These are phyloP conservation scores for Callosobruchus maculatus DNA, from an alignment of 2,888 invertebrate species.

Conservation along the genomic window DNA sequence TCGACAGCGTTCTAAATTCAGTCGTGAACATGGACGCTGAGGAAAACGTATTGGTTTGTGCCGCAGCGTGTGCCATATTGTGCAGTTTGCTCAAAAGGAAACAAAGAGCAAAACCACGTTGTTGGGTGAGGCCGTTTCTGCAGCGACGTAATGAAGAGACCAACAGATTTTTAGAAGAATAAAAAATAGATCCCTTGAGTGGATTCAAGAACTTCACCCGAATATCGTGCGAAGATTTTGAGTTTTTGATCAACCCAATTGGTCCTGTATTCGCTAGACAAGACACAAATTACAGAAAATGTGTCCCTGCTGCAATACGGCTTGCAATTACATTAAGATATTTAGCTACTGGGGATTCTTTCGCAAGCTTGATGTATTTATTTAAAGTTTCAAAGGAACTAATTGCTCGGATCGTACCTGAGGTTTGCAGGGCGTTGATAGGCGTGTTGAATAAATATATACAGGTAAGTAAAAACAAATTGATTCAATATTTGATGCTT, in stretches of 20 bases:
- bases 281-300: constrained; percentile 3
- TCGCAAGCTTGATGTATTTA: constrained; percentile 2
- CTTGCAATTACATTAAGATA: constrained; percentile 1
- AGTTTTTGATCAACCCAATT: not conserved
- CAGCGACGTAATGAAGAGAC: not conserved
- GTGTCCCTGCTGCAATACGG: not conserved
- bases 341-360: not conserved
- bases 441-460: not conserved
- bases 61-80: not conserved
- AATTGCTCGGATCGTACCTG: constrained; percentile 3
- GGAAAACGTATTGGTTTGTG: not conserved
- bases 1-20: not conserved
- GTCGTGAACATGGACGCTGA: not conserved
- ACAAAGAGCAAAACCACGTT: not conserved
- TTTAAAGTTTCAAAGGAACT: constrained; percentile 1
- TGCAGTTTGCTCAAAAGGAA: constrained; percentile 1
- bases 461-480: not conserved
- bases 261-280: not conserved
- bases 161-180: not conserved
- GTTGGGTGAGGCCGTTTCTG: constrained; percentile 1
- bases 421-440: not conserved
- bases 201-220: not conserved
- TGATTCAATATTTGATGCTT: not conserved
- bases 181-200: not conserved
- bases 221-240: not conserved